A percentile compares a stretch with the other conserved stretches of the same genome.
phyloP scores from a whole-genome alignment of 2,888 invertebrate genomes.

The Drosophila imparisetae region DNA sequence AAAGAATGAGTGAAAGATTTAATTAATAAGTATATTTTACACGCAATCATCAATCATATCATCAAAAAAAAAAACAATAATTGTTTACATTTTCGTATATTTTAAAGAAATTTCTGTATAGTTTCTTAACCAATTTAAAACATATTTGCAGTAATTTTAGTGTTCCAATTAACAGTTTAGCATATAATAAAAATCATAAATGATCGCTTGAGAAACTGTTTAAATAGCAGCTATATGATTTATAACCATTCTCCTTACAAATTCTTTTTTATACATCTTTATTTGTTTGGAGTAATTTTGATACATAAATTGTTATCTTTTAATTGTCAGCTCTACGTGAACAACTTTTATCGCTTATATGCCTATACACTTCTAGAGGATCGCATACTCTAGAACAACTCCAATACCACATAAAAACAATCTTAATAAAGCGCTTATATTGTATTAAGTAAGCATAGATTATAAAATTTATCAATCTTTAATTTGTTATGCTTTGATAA shows the following conservation, averaged over 20 bases:
- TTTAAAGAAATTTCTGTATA: background rate
- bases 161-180: background rate
- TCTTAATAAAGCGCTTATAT: slow-evolving; percentile 26
- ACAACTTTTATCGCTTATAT: background rate
- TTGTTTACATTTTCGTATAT: background rate
- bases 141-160: background rate
- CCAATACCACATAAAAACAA: slow-evolving; percentile 7
- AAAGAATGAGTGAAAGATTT: slow-evolving; percentile 11
- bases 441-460: slow-evolving; percentile 9
- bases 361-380: background rate
- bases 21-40: slow-evolving; percentile 14
- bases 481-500: slow-evolving; percentile 9
- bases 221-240: slow-evolving; percentile 51
- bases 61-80: background rate
- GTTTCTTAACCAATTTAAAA: background rate
- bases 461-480: slow-evolving; percentile 4
- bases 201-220: slow-evolving; percentile 12
- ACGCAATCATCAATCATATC: background rate
- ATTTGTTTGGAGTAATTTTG: background rate
- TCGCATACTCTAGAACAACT: slow-evolving; percentile 1
- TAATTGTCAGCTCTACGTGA: background rate
- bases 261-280: background rate
- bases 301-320: background rate
- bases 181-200: background rate
- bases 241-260: slow-evolving; percentile 5